These are phyloP conservation scores for Microctonus hyperodae DNA, from an alignment of 2,888 invertebrate species.

Conservation along the genomic window DNA sequence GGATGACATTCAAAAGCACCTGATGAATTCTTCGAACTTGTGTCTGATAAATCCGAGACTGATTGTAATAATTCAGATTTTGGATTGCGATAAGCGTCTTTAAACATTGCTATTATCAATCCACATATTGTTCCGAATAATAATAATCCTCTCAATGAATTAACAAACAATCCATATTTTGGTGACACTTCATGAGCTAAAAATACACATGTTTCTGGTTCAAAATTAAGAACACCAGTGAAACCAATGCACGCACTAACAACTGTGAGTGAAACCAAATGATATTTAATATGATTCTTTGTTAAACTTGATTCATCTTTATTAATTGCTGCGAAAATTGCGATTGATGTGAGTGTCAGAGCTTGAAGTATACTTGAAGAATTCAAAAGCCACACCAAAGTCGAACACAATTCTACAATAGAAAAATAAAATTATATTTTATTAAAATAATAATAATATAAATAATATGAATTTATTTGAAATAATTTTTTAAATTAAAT, in stretches of 20 bases:
- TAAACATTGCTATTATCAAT: conserved; percentile 42
- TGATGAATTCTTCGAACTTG: conserved; percentile 59
- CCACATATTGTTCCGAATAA: conserved; percentile 47
- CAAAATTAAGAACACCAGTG: conserved; percentile 63
- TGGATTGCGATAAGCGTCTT: conserved; percentile 45
- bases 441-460: not conserved
- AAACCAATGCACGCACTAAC: conserved; percentile 64
- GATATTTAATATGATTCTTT: conserved; percentile 62
- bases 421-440: not conserved
- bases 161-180: conserved; percentile 57
- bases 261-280: conserved; percentile 63
- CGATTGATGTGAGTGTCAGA: conserved; percentile 63
- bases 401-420: conserved; percentile 60
- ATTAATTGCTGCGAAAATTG: conserved; percentile 55
- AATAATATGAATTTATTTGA: too few relatives aligned
- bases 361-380: conserved; percentile 65
- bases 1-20: conserved; percentile 57
- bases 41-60: conserved; percentile 57
- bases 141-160: conserved; percentile 50
- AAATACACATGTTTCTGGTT: conserved; percentile 57
- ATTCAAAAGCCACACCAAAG: conserved; percentile 63
- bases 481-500: too few relatives aligned
- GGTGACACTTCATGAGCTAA: conserved; percentile 55
- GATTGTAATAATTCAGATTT: conserved; percentile 56
- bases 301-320: conserved; percentile 56